Base-by-base conservation (phyloP, 64 coral and sea anemone genomes). In the Astreopora myriophthalma region DNA sequence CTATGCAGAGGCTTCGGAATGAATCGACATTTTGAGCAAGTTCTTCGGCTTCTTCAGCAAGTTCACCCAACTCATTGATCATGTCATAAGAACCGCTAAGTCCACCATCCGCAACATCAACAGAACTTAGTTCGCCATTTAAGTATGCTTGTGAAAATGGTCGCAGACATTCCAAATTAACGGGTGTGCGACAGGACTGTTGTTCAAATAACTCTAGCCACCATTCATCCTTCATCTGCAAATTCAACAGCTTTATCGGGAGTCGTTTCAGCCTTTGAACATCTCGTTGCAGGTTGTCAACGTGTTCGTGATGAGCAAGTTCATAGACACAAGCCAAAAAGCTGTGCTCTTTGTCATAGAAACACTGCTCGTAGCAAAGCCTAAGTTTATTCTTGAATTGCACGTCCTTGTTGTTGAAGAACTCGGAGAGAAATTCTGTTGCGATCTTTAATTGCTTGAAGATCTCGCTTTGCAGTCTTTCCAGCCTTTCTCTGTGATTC, bases 211-310 rank as follows among this genome's bases (percentile, higher is more conserved):
- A 72, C 70, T 73, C 87, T 26, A 95, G 61, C 97, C 97, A 99
- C 97, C 97, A 99, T 70, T 99, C 97, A 34, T 96, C 91, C 71
- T 96, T 99, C 97, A 99, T 99, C 6, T 57, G 90, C 17, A 99
- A 74, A 63, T 99, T 86, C 58, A 99, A 71, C n/a, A 95, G 74
- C 49, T 93, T 96, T 6, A 99, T 99, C 6, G 97, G 97, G 0
- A 95, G 75, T 70, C 85, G 87, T 38, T 85, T 86, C 14, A 99
- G 82, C 80, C 91, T 86, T 66, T 76, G 86, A 9, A 99, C 84
- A 57, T 96, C 87, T 23, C 22, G 25, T 58, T 93, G 82, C 6
- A 88, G 61, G 20, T 90, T 92, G 17, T 95, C 75, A 2, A 96
- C 83, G 64, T 99, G 91, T 25, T 88, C 71, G 33, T 91, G 73